Evolutionary conservation across 2,113 vertebrate species (phyloP).

Genomic region (Nerophis ophidion): DNA sequence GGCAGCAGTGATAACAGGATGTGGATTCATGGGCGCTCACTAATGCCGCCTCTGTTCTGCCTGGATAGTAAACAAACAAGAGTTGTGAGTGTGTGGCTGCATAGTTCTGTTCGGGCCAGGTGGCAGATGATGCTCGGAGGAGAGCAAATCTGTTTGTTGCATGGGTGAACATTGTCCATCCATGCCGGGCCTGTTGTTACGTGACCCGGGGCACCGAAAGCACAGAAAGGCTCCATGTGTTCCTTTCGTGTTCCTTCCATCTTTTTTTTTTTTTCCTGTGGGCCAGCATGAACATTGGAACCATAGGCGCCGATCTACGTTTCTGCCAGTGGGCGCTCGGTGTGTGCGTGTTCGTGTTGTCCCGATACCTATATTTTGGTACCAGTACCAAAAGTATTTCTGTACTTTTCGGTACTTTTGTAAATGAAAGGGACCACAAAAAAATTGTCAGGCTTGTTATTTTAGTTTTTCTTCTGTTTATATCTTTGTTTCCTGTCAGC

Average conservation of each 20-base stretch:
- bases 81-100: slow-evolving; percentile 10
- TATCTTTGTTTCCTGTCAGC: no score
- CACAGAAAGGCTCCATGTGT: slow-evolving; percentile 38
- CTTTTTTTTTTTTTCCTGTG: slow-evolving; percentile 7
- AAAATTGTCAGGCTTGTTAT: no score
- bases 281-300: not conserved
- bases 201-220: slow-evolving; percentile 45
- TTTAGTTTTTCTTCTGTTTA: no score
- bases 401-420: no score
- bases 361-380: no score
- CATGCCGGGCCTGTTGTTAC: slow-evolving; percentile 43
- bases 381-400: no score
- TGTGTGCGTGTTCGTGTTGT: no score
- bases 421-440: no score
- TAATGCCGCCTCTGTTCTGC: not conserved
- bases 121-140: slow-evolving; percentile 51
- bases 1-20: slow-evolving; percentile 8
- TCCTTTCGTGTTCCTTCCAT: slow-evolving; percentile 22
- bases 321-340: no score
- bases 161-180: slow-evolving; percentile 65
- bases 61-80: slow-evolving; percentile 10
- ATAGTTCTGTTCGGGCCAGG: slow-evolving; percentile 41
- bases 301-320: no score
- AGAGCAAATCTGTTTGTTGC: slow-evolving; percentile 60
- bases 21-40: slow-evolving; percentile 5